A percentile compares a stretch with the other conserved stretches of the same genome.
Conservation (phyloP, 2,888 invertebrate genomes). For the Meiosimyza platycephala region DNA sequence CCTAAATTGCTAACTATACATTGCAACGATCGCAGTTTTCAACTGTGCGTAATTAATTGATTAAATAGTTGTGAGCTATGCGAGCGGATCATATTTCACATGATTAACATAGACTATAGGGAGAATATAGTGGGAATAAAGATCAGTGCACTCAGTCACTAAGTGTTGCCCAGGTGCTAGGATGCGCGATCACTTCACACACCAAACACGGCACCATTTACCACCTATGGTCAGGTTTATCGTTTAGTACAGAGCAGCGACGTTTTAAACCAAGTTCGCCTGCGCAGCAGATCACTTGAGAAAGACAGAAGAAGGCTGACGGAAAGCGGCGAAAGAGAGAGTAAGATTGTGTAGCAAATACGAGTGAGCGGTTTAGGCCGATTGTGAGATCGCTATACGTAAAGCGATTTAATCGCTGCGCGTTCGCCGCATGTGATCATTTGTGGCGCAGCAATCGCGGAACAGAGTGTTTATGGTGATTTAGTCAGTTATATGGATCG, state of each 20-base stretch:
- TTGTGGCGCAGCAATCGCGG: conserved; percentile 44
- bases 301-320: neutral
- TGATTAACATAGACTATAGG: conserved; percentile 28
- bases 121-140: conserved; percentile 19
- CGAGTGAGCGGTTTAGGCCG: neutral
- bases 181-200: conserved; percentile 38
- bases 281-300: neutral
- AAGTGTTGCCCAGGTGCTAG: conserved; percentile 38
- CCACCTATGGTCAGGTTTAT: conserved; percentile 53
- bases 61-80: conserved; percentile 58
- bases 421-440: conserved; percentile 27
- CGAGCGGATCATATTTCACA: conserved; percentile 61
- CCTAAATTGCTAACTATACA: neutral
- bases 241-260: conserved; percentile 25
- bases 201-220: conserved; percentile 43
- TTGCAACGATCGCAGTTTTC: conserved; percentile 18
- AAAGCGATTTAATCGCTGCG: conserved; percentile 23
- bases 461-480: conserved; percentile 67
- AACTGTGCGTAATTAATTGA: conserved; percentile 61
- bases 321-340: neutral
- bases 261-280: conserved; percentile 17
- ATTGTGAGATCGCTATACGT: conserved; percentile 25
- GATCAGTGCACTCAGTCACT: conserved; percentile 9
- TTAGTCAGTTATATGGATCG: conserved; percentile 67
- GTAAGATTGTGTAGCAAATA: conserved; percentile 11